These are phyloP conservation scores for Ctena decussata DNA, from an alignment of 2,888 invertebrate species.

Conservation along the genomic window DNA sequence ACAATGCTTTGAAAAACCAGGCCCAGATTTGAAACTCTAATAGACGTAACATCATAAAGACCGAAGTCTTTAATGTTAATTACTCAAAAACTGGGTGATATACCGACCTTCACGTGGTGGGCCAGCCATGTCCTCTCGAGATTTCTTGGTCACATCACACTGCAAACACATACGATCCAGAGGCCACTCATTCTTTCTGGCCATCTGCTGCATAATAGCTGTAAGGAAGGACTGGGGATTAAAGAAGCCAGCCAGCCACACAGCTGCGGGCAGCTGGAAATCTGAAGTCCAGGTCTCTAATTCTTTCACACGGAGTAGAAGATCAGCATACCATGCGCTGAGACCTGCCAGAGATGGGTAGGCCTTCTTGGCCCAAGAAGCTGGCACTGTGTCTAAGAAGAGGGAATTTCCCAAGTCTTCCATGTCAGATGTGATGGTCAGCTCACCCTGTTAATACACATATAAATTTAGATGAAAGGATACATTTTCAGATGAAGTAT, in stretches of 20 bases:
- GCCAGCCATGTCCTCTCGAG: slow-evolving; percentile 95
- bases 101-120: slow-evolving; percentile 93
- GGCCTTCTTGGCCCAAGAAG: slow-evolving; percentile 94
- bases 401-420: slow-evolving; percentile 97
- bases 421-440: slow-evolving; percentile 98
- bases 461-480: too few relatives aligned
- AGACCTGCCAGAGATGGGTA: slow-evolving; percentile 96
- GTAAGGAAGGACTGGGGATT: slow-evolving; percentile 98
- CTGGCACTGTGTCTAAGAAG: slow-evolving; percentile 95
- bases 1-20: too few relatives aligned
- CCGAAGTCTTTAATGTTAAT: too few relatives aligned
- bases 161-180: slow-evolving; percentile 99
- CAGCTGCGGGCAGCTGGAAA: slow-evolving; percentile 94
- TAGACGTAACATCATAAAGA: too few relatives aligned
- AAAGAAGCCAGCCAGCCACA: slow-evolving; percentile 99
- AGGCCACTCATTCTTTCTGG: slow-evolving; percentile 96
- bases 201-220: slow-evolving; percentile 98
- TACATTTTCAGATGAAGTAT: too few relatives aligned
- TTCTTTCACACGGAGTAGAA: slow-evolving; percentile 92
- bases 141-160: slow-evolving; percentile 98
- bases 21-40: too few relatives aligned
- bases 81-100: too few relatives aligned
- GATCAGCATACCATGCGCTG: slow-evolving; percentile 97
- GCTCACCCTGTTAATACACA: slow-evolving; percentile 92
- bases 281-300: slow-evolving; percentile 97